Evolutionary conservation across 2,797 vertebrate genomes (phyloP), one percentile per base, ranked within the genome.

Genomic region (Nothura maculosa): DNA sequence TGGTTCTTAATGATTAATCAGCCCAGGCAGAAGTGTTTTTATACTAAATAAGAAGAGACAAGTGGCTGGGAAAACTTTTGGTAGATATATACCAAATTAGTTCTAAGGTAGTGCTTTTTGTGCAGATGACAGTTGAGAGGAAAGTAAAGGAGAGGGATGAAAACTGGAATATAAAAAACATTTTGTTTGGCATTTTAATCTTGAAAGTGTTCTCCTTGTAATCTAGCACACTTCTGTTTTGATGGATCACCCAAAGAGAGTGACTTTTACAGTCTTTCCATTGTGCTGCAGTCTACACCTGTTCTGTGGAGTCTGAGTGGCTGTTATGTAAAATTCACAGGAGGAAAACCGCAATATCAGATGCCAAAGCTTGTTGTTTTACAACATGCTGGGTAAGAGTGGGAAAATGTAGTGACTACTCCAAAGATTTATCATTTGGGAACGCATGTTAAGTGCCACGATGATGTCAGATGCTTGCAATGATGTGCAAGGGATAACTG

Each of bases 351-450:
- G 8, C 24, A 15, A 36, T 67, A 9, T 73, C 15, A 18, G 3
- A 10, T 34, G 14, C n/a, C n/a, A 47, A 50, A 45, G 47, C 24
- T 17, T 48, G 43, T 48, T 68, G 24, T 68, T 32, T 34, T 60
- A 47, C 30, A 66, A n/a, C 30, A 48, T 24, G 25, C 45, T 32
- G 5, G 25, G 3, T 30, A 62, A 54, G 27, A 47, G 7, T 68
- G 27, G 27, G 27, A 54, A 12, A 60, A 66, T 0, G 4, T 16
- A 22, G 34, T 0, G 0, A 10, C 8, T 74, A 5, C 8, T 18
- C 11, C n/a, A 73, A 58, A 8, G n/a, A 40, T 48, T 78, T 73
- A 38, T 16, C 20, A 25, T 2, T 68, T 55, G 57, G 21, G 70
- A 75, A 60, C 16, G 55, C 48, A 16, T 68, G 36, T 34, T n/a